Conservation (phyloP, 2,888 invertebrate genomes). For the Acrobasis consociella region DNA sequence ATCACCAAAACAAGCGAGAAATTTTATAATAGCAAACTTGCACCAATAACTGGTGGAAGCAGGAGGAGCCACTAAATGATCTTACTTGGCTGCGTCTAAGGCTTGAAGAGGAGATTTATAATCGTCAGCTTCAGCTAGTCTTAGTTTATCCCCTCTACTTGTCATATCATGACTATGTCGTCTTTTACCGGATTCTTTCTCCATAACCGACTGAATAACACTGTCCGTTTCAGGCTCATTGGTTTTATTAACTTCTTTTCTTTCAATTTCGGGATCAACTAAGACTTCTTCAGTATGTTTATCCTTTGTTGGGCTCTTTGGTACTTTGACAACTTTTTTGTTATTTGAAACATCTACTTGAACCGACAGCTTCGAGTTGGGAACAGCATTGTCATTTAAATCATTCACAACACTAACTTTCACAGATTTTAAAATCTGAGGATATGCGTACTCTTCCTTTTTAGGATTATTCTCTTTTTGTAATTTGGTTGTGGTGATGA, state of each 20-base stretch:
- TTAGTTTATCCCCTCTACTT: conserved; percentile 28
- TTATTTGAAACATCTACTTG: conserved; percentile 58
- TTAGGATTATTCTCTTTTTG: conserved; percentile 71
- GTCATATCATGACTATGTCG: conserved; percentile 29
- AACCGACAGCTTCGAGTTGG: conserved; percentile 51
- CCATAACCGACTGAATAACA: conserved; percentile 33
- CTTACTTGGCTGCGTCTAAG: conserved; percentile 62
- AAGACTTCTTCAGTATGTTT: conserved; percentile 34
- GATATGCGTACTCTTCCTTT: conserved; percentile 53
- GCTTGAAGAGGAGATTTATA: conserved; percentile 72
- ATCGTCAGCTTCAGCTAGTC: conserved; percentile 46
- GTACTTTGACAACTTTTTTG: conserved; percentile 58
- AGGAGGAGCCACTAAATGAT: conserved; percentile 31
- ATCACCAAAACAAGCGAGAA: conserved; percentile 15
- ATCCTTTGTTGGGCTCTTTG: conserved; percentile 40
- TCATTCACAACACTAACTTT: conserved; percentile 61
- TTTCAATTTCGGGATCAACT: conserved; percentile 3
- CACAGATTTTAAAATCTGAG: conserved; percentile 46
- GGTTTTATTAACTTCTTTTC: conserved; percentile 31
- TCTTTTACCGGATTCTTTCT: conserved; percentile 36
- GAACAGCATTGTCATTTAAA: conserved; percentile 40
- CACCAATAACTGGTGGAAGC: conserved; percentile 14
- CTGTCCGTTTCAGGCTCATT: conserved; percentile 30
- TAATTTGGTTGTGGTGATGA: conserved; percentile 42
- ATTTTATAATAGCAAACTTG: conserved; percentile 10